Percentiles rank a stretch among this genome's conserved stretches.
Conservation (phyloP, 2,113 vertebrate species). For the Otocyon megalotis region DNA sequence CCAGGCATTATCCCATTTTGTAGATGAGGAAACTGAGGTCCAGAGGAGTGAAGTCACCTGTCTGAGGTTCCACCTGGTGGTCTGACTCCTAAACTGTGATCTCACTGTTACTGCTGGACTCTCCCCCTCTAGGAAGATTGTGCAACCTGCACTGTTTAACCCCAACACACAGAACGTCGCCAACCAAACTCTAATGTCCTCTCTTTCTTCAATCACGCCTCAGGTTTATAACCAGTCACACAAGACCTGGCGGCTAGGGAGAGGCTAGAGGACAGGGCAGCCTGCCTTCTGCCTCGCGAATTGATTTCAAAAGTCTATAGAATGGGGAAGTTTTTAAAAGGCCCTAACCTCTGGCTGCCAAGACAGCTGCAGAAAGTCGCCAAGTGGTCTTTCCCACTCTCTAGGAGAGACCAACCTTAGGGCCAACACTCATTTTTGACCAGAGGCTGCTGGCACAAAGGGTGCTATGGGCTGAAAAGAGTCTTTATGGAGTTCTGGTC, state of each 20-base stretch:
- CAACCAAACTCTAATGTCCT: fast-evolving
- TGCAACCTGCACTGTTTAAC: fast-evolving
- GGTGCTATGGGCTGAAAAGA: conserved; percentile 80
- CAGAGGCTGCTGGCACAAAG: conserved; percentile 82
- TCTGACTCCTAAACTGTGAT: neutral
- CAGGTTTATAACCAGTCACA: neutral
- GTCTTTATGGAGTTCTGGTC: conserved; percentile 85
- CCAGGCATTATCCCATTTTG: no score
- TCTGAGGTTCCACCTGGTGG: neutral
- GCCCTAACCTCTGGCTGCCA: conserved; percentile 79
- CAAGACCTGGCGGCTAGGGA: neutral
- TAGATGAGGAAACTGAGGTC: neutral
- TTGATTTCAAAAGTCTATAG: conserved; percentile 75
- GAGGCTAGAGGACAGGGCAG: neutral
- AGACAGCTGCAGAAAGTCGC: conserved; percentile 21
- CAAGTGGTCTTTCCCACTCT: conserved; percentile 78
- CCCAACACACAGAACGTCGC: fast-evolving
- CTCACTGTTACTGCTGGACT: fast-evolving
- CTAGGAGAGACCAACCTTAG: conserved; percentile 72
- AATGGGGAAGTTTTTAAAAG: conserved; percentile 68
- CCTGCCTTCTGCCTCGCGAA: conserved; percentile 59
- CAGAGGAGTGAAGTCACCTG: neutral
- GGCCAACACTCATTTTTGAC: conserved; percentile 72
- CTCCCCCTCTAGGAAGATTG: neutral
- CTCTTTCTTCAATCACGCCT: neutral